These are phyloP conservation scores for Malurus leucopterus DNA, from an alignment of 2,797 vertebrate species.

Conservation along the genomic window DNA sequence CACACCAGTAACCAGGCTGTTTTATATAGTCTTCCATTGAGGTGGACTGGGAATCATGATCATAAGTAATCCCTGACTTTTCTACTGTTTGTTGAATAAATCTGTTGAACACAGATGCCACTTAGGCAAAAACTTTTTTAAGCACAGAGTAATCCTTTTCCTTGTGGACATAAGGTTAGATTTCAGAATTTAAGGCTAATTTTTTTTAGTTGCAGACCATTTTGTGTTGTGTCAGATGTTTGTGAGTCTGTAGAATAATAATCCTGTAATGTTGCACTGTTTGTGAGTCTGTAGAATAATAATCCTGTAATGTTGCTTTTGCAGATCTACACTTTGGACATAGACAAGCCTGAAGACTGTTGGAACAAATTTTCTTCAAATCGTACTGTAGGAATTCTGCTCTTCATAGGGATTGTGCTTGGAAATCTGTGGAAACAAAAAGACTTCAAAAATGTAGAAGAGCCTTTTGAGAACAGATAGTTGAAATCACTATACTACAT, in stretches of 20 bases:
- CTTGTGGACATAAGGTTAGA: background rate
- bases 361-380: constrained; percentile 95
- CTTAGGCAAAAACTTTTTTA: background rate
- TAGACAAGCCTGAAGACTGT: constrained; percentile 88
- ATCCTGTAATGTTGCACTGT: background rate
- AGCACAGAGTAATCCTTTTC: background rate
- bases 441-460: constrained; percentile 9
- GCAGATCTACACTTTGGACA: constrained; percentile 89
- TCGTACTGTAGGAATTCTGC: constrained; percentile 84
- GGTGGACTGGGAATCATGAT: background rate
- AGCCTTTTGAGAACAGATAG: constrained; percentile 6
- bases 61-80: background rate
- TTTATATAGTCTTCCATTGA: background rate
- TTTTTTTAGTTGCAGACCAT: background rate
- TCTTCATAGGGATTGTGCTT: constrained; percentile 86
- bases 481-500: background rate
- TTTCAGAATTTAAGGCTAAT: background rate
- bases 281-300: background rate
- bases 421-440: constrained; percentile 87
- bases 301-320: background rate
- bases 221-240: background rate
- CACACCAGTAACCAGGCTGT: background rate
- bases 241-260: background rate
- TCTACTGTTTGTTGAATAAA: background rate
- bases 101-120: background rate